Evolutionary conservation across 1,140 invertebrate species (phyloP).

Genomic region (Periplaneta americana): DNA sequence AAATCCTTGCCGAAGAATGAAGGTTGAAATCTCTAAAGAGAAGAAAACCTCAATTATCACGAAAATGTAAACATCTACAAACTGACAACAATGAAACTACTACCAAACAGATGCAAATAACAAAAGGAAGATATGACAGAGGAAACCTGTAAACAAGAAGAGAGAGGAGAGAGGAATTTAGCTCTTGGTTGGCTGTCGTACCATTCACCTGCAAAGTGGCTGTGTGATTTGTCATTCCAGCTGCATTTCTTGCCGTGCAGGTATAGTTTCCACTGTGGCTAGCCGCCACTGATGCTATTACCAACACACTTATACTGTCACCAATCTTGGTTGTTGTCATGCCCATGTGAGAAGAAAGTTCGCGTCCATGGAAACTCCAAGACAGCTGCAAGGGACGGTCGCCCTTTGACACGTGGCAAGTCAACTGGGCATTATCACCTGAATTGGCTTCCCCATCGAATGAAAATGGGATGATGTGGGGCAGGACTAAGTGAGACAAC

Average conservation of each 20-base stretch:
- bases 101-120: too few species aligned
- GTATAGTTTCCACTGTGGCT: conserved; percentile 27
- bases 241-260: conserved; percentile 50
- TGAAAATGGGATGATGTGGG: conserved; percentile 49
- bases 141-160: neutral
- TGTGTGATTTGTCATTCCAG: conserved; percentile 60
- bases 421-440: conserved; percentile 59
- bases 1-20: too few species aligned
- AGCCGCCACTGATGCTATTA: conserved; percentile 32
- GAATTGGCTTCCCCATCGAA: conserved; percentile 53
- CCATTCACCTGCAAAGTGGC: conserved; percentile 69
- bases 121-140: too few species aligned
- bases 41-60: too few species aligned
- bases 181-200: conserved; percentile 29
- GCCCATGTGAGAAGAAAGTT: conserved; percentile 33
- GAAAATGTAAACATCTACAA: too few species aligned
- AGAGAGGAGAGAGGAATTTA: neutral
- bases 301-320: conserved; percentile 40
- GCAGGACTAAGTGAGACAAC: conserved; percentile 42
- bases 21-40: too few species aligned
- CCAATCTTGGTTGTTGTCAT: conserved; percentile 33
- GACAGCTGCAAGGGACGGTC: conserved; percentile 72
- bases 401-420: conserved; percentile 79
- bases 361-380: conserved; percentile 65
- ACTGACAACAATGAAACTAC: too few species aligned